A percentile compares a stretch with the other conserved stretches of the same genome.
phyloP scores from a whole-genome alignment of 2,797 vertebrate species.

The Arctocebus calabarensis region DNA sequence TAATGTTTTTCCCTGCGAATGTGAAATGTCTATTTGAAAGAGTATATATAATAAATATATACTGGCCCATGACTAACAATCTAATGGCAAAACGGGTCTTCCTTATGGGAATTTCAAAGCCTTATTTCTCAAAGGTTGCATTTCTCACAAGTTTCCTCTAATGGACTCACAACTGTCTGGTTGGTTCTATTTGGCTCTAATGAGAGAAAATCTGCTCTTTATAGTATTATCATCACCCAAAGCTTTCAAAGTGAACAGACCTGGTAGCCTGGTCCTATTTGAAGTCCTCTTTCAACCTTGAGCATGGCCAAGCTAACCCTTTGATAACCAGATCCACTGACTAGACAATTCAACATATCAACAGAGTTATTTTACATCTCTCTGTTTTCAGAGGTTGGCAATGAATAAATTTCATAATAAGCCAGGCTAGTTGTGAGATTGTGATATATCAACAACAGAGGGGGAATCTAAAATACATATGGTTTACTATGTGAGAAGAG shows the following conservation, averaged over 20 bases:
- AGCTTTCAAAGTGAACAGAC: background rate
- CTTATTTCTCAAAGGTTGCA: constrained; percentile 34
- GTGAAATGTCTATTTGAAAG: background rate
- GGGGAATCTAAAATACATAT: background rate
- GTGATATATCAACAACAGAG: background rate
- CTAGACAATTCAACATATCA: background rate
- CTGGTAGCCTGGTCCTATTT: background rate
- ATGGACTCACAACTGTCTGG: background rate
- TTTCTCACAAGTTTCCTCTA: constrained; percentile 38
- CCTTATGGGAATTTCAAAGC: constrained; percentile 21
- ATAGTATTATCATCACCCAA: background rate
- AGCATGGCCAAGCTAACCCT: background rate
- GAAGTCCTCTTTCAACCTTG: constrained; percentile 15
- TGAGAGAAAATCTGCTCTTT: background rate
- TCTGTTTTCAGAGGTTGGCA: background rate
- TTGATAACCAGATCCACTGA: background rate
- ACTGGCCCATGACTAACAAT: background rate
- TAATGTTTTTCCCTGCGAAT: background rate
- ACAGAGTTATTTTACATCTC: background rate
- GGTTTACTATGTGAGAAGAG: background rate
- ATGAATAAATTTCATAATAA: background rate
- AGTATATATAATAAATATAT: background rate
- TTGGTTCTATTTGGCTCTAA: background rate
- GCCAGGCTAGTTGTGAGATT: background rate
- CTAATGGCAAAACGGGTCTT: constrained; percentile 18